Evolutionary conservation across 1,140 invertebrate genomes (phyloP), one percentile per base, ranked within the genome.

Genomic region (Tetramorium alpestre): DNA sequence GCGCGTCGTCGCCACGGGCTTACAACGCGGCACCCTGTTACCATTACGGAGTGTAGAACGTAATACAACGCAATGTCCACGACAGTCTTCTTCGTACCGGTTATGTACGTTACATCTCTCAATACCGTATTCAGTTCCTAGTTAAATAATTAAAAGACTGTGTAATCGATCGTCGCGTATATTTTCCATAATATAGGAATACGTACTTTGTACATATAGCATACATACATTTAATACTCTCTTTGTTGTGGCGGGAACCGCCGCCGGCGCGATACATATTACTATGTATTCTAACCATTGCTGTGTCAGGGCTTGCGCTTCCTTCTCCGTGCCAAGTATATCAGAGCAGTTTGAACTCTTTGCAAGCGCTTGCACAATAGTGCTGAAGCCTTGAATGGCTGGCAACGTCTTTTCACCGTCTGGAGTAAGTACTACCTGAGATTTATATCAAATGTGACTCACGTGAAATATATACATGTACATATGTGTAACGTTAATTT

Each of bases 31-130:
- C 33, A 33, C 0, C 33, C 33, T 33, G 33, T 33, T 33, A 95
- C 96, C 96, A 97, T 95, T 67, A 96, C 93, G 87, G 95, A 93
- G 89, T 96, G 93, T 64, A 97, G 91, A 56, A 95, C 91, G 91
- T 96, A 96, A 90, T 96, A 97, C 3, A 97, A 87, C 5, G 95
- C 95, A 62, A 96, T 89, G 91, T 97, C 96, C 10, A 96, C 96
- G 44, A 97, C 93, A 0, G 96, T 96, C 76, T 96, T 94, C n/a
- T 91, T 94, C 67, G 96, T 95, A 2, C 96, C 96, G 25, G 96
- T 95, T 49, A 97, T 93, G 85, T 96, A 97, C 1, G 96, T 95
- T 85, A 95, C 96, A 65, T 92, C 92, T 67, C 92, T 90, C 18
- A 97, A 95, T 1, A 94, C 91, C 7, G 87, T 88, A 92, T 97